phyloP scores from a whole-genome alignment of 2,797 vertebrate genomes.

The Hemitrygon akajei region DNA sequence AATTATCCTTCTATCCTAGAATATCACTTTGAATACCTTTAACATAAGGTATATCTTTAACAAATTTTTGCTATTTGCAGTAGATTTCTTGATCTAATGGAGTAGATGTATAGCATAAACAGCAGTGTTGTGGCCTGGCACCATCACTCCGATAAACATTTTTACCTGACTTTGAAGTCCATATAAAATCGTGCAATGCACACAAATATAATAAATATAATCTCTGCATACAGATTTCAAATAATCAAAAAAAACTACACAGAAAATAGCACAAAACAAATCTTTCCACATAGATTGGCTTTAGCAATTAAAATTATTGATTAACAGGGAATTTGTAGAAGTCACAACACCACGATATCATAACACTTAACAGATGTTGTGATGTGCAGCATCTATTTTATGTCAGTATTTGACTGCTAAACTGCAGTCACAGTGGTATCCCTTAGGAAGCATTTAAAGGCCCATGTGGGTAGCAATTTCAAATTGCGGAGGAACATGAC shows the following conservation, averaged over 20 bases:
- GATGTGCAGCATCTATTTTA: constrained; percentile 56
- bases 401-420: constrained; percentile 54
- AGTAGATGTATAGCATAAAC: not conserved
- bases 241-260: not conserved
- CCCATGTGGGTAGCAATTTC: constrained; percentile 52
- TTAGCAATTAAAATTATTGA: constrained; percentile 48
- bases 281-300: constrained; percentile 31
- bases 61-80: not conserved
- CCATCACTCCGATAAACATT: not conserved
- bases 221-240: not conserved
- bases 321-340: constrained; percentile 48
- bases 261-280: not conserved
- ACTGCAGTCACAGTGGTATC: constrained; percentile 56
- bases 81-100: not conserved
- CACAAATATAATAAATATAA: too few relatives aligned
- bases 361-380: constrained; percentile 52
- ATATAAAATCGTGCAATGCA: not conserved
- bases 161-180: not conserved
- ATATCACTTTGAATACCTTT: not conserved
- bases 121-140: not conserved
- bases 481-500: constrained; percentile 51
- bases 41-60: not conserved
- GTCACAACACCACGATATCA: constrained; percentile 51
- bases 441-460: constrained; percentile 55
- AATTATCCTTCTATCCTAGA: not conserved